phyloP scores from a whole-genome alignment of 2,888 invertebrate genomes.

The Nephrotoma guestfalica region DNA sequence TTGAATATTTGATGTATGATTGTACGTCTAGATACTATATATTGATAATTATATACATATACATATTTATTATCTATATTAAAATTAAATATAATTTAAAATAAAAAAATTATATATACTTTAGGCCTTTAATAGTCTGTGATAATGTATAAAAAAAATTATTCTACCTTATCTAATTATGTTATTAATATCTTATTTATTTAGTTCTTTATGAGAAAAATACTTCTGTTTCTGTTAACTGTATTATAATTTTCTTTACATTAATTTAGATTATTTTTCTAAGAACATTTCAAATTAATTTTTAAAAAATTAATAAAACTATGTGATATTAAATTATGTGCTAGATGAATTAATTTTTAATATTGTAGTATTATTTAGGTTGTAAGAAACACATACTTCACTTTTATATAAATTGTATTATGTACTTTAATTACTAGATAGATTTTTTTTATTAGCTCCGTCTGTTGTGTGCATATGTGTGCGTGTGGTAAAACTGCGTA shows the following conservation, averaged over 20 bases:
- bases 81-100: not conserved
- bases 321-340: not conserved
- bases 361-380: not conserved
- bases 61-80: not conserved
- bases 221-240: not conserved
- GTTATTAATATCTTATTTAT: not conserved
- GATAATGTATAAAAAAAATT: not conserved
- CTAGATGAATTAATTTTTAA: not conserved
- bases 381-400: not conserved
- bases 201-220: not conserved
- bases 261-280: not conserved
- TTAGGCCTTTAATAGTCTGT: not conserved
- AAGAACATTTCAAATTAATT: not conserved
- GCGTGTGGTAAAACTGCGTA: not conserved
- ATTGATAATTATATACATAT: not conserved
- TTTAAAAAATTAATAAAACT: not conserved
- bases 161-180: not conserved
- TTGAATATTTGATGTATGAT: constrained; percentile 6
- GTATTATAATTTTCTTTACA: not conserved
- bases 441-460: not conserved
- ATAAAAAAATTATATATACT: not conserved
- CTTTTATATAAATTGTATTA: not conserved
- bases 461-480: not conserved
- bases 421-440: not conserved
- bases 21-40: constrained; percentile 5